Evolutionary conservation across 1,140 invertebrate species (phyloP).

Genomic region (Belonocnema kinseyi): DNA sequence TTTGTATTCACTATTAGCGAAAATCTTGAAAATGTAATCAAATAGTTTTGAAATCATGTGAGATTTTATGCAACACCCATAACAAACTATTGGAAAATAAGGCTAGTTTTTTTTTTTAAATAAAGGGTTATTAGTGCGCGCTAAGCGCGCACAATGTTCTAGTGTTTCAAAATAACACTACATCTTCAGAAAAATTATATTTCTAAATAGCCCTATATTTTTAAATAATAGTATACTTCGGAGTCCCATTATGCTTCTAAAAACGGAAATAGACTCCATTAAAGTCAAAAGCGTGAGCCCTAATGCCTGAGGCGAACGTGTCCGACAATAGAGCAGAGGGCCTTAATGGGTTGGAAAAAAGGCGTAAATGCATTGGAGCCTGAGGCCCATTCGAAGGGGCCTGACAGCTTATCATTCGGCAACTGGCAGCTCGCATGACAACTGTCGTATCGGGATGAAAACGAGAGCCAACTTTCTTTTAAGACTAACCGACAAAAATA

Average conservation of each 20-base stretch:
- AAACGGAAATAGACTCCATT: slow-evolving; percentile 25
- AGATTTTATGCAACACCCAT: too few species aligned
- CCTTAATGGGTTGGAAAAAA: slow-evolving; percentile 29
- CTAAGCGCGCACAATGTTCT: too few species aligned
- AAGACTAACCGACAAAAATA: slow-evolving; percentile 8
- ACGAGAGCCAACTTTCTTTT: slow-evolving; percentile 27
- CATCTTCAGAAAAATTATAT: too few species aligned
- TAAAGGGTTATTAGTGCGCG: too few species aligned
- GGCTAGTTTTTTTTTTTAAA: too few species aligned
- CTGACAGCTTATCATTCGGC: slow-evolving; percentile 29
- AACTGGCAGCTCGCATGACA: slow-evolving; percentile 41
- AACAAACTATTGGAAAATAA: too few species aligned
- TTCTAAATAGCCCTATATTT: not conserved
- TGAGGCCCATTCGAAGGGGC: not conserved
- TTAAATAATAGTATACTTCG: not conserved
- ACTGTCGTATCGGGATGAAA: slow-evolving; percentile 47
- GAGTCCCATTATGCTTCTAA: not conserved
- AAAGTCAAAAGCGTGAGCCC: slow-evolving; percentile 3
- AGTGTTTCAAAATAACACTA: too few species aligned
- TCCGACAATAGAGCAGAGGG: slow-evolving; percentile 21
- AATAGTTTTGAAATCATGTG: too few species aligned
- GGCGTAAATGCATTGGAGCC: slow-evolving; percentile 39
- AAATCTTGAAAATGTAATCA: too few species aligned
- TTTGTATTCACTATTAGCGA: too few species aligned
- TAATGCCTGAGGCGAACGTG: not conserved